These are phyloP conservation scores for Serranus cabrilla DNA, from an alignment of 2,797 vertebrate species.

Conservation along the genomic window DNA sequence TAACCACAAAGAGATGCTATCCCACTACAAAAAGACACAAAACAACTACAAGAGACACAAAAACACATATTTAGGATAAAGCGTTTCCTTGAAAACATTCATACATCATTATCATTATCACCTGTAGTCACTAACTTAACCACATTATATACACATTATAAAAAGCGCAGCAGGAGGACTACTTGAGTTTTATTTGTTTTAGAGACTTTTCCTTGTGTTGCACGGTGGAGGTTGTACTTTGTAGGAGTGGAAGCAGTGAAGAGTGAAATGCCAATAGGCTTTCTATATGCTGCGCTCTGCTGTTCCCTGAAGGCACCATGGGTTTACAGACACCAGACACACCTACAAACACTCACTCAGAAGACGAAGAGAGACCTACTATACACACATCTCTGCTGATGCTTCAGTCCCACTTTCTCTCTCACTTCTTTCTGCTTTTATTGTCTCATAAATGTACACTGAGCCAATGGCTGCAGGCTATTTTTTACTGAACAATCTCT, in stretches of 20 bases:
- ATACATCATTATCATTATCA: not conserved
- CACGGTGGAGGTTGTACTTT: not conserved
- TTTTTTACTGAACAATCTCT: slow-evolving; percentile 47
- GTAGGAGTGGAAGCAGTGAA: not conserved
- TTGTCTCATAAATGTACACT: slow-evolving; percentile 37
- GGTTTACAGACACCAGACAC: slow-evolving; percentile 20
- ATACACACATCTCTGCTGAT: slow-evolving; percentile 20
- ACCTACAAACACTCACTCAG: slow-evolving; percentile 18
- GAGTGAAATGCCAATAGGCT: slow-evolving; percentile 5
- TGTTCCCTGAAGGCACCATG: slow-evolving; percentile 13
- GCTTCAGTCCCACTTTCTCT: slow-evolving; percentile 5
- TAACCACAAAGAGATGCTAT: too few relatives aligned
- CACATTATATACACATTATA: not conserved
- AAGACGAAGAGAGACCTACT: not conserved
- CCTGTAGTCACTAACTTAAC: not conserved
- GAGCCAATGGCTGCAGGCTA: slow-evolving; percentile 28
- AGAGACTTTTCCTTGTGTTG: not conserved
- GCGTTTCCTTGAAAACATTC: too few relatives aligned
- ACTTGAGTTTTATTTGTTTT: not conserved
- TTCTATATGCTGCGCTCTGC: slow-evolving; percentile 2
- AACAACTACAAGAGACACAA: too few relatives aligned
- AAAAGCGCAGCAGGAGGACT: not conserved
- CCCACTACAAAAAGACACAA: too few relatives aligned
- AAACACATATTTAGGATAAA: too few relatives aligned
- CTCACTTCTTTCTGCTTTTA: slow-evolving; percentile 28